Evolutionary conservation across 1,140 invertebrate species (phyloP), one percentile per base, ranked within the genome.

Genomic region (Xylocopa sonorina): DNA sequence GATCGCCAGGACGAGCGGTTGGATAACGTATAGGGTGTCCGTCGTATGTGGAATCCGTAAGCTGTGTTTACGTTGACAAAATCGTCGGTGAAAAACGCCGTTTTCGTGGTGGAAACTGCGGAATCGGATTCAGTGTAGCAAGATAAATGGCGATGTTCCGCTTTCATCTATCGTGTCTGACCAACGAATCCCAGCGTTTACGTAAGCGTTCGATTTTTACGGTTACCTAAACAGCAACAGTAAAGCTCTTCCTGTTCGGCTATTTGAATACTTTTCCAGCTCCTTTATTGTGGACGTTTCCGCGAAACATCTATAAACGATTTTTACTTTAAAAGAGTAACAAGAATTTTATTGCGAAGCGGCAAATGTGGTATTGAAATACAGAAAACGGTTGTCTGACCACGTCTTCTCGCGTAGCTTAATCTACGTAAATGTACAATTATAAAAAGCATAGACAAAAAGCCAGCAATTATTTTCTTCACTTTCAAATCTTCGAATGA

Each of bases 91-190:
- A 53, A 73, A 60, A 79, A 43, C 53, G 46, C 60, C 38, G 27
- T 18, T 53, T 4, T 24, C 24, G 55, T 18, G 55, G 16, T 34
- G 43, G 16, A 63, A 38, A n/a, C 53, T n/a, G 24, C 24, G 5
- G 53, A 32, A 68, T 66, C 41, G 51, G 60, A 16, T 48, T 32
- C 46, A 32, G 43, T n/a, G n/a, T 32, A 24, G 50, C 27, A 57
- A 82, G 62, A 79, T 64, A 62, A 32, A 82, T 55, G 53, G 24
- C 12, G 29, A 48, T 12, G 43, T 60, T 60, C 50, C 29, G 51
- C 51, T 78, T 78, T 78, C 41, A 58, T 78, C 72, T 72, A 78
- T 81, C 43, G 68, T 24, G 6, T 48, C 27, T 46, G 24, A 24
- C 41, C 24, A 10, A 18, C 12, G 71, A 62, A 51, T 29, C 32